A percentile compares a stretch with the other conserved stretches of the same genome.
Conservation (phyloP, 1,140 invertebrate genomes). For the honey bee (Apis mellifera) region DNA sequence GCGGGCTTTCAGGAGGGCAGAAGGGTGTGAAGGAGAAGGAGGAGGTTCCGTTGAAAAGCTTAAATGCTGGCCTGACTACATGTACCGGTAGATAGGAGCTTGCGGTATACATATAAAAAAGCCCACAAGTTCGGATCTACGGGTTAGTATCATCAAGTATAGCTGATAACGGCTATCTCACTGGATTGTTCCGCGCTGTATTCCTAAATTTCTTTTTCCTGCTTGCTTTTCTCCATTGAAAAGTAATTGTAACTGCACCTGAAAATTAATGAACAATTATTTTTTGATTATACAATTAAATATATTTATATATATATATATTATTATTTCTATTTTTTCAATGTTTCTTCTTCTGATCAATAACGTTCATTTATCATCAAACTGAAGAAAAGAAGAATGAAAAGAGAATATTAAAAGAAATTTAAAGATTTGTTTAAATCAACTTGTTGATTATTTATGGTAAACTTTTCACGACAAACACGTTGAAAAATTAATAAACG, state of each 20-base stretch:
- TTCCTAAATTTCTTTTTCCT: not conserved
- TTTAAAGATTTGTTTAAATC: not conserved
- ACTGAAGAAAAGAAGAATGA: not conserved
- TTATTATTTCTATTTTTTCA: not conserved
- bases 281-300: not conserved
- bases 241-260: not conserved
- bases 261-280: not conserved
- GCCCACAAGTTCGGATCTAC: constrained; percentile 83
- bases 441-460: not conserved
- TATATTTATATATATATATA: no score
- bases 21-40: constrained; percentile 38
- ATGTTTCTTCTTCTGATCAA: not conserved
- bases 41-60: constrained; percentile 62
- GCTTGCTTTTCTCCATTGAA: no score
- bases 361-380: not conserved
- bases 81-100: constrained; percentile 82
- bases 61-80: constrained; percentile 82
- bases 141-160: constrained; percentile 82
- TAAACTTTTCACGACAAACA: no score
- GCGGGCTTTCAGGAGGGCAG: constrained; percentile 33
- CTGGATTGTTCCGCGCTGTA: constrained; percentile 28
- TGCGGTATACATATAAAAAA: constrained; percentile 82
- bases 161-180: constrained; percentile 65
- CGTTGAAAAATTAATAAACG: not conserved
- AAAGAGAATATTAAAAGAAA: not conserved